Conservation (phyloP, 2,888 invertebrate species). For the Bruchidius siliquastri region DNA sequence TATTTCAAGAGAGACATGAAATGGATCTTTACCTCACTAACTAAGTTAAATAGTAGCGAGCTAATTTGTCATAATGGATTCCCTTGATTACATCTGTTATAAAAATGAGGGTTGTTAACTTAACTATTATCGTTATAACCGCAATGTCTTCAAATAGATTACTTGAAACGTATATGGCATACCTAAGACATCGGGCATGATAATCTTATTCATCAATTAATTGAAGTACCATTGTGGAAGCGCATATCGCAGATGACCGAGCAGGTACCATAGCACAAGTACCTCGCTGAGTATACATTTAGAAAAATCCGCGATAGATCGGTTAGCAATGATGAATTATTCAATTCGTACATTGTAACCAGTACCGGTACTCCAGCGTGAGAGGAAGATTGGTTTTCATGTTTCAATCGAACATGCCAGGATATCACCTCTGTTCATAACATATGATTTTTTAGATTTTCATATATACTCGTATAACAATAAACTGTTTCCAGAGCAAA, state of each 20-base stretch:
- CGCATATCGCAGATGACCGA: background rate
- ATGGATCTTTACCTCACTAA: too few relatives aligned
- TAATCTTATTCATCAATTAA: background rate
- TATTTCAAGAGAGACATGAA: too few relatives aligned
- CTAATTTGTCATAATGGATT: too few relatives aligned
- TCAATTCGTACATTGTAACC: background rate
- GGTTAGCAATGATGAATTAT: background rate
- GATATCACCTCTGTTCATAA: background rate
- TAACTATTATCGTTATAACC: too few relatives aligned
- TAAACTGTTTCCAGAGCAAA: too few relatives aligned
- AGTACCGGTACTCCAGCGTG: background rate
- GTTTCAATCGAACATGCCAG: background rate
- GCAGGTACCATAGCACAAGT: background rate
- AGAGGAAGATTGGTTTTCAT: background rate
- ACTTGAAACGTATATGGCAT: background rate
- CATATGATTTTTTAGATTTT: too few relatives aligned
- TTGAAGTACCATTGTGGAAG: background rate
- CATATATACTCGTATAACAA: too few relatives aligned
- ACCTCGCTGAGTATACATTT: background rate
- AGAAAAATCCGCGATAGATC: background rate
- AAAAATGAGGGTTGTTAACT: too few relatives aligned
- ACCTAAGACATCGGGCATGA: background rate
- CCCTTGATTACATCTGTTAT: too few relatives aligned
- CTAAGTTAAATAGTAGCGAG: too few relatives aligned
- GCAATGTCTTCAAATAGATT: background rate